A percentile compares a stretch with the other conserved stretches of the same genome.
phyloP scores from a whole-genome alignment of 1,140 invertebrate genomes.

The Dendrolimus punctatus region DNA sequence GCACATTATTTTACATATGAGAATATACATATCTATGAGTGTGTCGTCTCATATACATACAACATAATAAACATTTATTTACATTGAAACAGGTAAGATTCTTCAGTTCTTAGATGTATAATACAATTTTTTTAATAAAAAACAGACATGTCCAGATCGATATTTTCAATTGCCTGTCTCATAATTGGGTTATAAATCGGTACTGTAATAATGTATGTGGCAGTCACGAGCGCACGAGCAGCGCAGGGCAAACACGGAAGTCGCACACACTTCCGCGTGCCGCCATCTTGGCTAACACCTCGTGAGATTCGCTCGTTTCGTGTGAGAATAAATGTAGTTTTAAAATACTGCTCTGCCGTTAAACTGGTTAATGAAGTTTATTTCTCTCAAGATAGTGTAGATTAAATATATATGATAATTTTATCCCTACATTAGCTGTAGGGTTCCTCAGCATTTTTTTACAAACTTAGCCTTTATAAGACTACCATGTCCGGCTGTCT shows the following conservation, averaged over 20 bases:
- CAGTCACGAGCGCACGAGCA: constrained; percentile 51
- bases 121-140: too few relatives aligned
- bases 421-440: too few relatives aligned
- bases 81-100: too few relatives aligned
- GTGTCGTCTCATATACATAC: constrained; percentile 1
- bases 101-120: too few relatives aligned
- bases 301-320: constrained; percentile 48
- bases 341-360: constrained; percentile 2
- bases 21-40: not conserved
- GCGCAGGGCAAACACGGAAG: constrained; percentile 65
- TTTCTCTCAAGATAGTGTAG: not conserved
- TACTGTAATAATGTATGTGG: constrained; percentile 51
- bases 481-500: too few relatives aligned
- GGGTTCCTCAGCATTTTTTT: too few relatives aligned
- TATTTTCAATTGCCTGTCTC: constrained; percentile 24
- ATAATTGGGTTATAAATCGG: constrained; percentile 32
- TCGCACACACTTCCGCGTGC: constrained; percentile 62
- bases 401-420: too few relatives aligned
- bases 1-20: too few relatives aligned
- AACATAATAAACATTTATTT: too few relatives aligned
- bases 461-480: too few relatives aligned
- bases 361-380: not conserved
- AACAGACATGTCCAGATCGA: too few relatives aligned
- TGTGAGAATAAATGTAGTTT: constrained; percentile 8
- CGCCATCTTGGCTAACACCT: constrained; percentile 60